Evolutionary conservation across 2,888 invertebrate genomes (phyloP).

Genomic region (Leucania comma): DNA sequence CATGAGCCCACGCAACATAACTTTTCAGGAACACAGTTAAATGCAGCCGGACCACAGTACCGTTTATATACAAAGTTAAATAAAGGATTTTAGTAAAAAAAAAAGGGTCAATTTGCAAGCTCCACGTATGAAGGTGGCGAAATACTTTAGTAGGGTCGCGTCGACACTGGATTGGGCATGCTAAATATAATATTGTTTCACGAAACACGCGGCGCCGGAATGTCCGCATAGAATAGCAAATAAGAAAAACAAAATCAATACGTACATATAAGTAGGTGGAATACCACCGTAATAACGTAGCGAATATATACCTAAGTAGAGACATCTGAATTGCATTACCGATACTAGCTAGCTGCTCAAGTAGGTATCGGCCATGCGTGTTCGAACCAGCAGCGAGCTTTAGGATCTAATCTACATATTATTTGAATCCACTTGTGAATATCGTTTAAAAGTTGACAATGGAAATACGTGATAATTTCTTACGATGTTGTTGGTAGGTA

Average conservation of each 20-base stretch:
- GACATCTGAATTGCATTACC: conserved; percentile 52
- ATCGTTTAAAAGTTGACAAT: conserved; percentile 39
- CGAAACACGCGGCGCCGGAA: conserved; percentile 70
- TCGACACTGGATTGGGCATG: conserved; percentile 52
- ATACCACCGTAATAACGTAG: no score
- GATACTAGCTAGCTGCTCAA: background rate
- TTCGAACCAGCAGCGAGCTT: conserved; percentile 47
- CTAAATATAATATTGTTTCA: conserved; percentile 69
- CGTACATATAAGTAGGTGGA: conserved; percentile 50
- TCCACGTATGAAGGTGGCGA: conserved; percentile 60
- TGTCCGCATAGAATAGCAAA: conserved; percentile 73
- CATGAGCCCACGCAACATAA: conserved; percentile 37
- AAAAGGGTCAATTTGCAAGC: conserved; percentile 51
- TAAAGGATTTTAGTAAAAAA: conserved; percentile 48
- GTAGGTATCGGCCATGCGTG: conserved; percentile 29
- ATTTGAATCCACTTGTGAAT: conserved; percentile 47
- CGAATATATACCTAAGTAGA: conserved; percentile 41
- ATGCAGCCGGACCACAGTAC: conserved; percentile 39
- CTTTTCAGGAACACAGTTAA: conserved; percentile 38
- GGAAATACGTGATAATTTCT: conserved; percentile 2
- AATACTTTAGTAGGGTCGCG: conserved; percentile 62
- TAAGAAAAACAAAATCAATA: conserved; percentile 71
- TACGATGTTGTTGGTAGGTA: background rate
- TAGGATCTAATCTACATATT: conserved; percentile 60
- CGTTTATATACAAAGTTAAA: conserved; percentile 37